Evolutionary conservation across 2,113 vertebrate genomes (phyloP), one percentile per base, ranked within the genome.

Genomic region (Aptenodytes forsteri): DNA sequence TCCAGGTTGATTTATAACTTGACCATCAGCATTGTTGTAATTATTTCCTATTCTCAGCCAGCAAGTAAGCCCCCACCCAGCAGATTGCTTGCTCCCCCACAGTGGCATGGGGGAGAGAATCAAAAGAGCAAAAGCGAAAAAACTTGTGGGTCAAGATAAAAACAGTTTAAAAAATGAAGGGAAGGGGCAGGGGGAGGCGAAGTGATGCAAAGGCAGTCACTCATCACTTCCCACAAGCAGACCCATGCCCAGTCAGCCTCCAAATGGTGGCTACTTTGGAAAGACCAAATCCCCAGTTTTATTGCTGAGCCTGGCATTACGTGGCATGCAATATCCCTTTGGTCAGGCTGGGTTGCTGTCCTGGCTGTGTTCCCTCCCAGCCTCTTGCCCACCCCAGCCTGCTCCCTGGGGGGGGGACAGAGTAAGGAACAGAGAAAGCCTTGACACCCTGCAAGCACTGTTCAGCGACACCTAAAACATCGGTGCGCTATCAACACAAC

Each of bases 351-450:
- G 10, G n/a, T 8, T 58, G 77, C 70, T 79, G 46, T 44, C 23
- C 61, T 79, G 58, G 22, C 73, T 40, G 36, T 30, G 49, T 23
- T 36, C 17, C 2, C 22, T 62, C 17, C n/a, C 64, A 83, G 29
- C 40, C 25, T 50, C 54, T 77, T 86, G 83, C n/a, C 20, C 46
- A 26, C 61, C n/a, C 34, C 21, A 79, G 30, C 38, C 71, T 56
- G 40, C 3, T 27, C 27, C 29, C 8, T 1, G 5, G 2, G 2
- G 5, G 5, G 18, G 3, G 11, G 4, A 42, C 38, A 50, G 42
- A 42, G 65, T 6, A 47, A 69, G 52, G 58, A 59, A 22, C 22
- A 34, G 26, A 66, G 59, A 30, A 44, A 38, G 16, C 47, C 47
- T 11, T 44, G n/a, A 76, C 42, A 27, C 38, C 7, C n/a, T 85